These are phyloP conservation scores for Achroia grisella DNA, from an alignment of 1,140 invertebrate species.

Conservation along the genomic window DNA sequence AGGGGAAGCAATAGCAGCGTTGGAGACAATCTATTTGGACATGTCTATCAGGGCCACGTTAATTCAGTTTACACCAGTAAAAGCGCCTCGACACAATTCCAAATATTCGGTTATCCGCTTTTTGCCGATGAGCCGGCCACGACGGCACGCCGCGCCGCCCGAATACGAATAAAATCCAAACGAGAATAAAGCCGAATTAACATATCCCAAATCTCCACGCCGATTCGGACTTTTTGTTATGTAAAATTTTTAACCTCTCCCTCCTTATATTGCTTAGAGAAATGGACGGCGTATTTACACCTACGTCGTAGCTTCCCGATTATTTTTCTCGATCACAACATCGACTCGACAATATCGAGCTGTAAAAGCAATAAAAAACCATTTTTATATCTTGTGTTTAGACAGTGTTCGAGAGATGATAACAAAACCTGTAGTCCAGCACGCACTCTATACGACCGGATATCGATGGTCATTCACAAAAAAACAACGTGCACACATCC, in stretches of 20 bases:
- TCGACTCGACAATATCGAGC: constrained; percentile 29
- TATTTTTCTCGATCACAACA: constrained; percentile 31
- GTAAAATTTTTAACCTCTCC: constrained; percentile 43
- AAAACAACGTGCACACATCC: constrained; percentile 46
- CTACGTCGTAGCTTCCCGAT: constrained; percentile 39
- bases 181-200: constrained; percentile 45
- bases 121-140: constrained; percentile 27
- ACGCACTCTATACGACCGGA: constrained; percentile 60
- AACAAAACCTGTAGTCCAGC: constrained; percentile 59
- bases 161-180: constrained; percentile 35
- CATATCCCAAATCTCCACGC: constrained; percentile 41
- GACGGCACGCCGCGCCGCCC: constrained; percentile 13
- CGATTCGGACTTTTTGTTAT: constrained; percentile 39
- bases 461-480: constrained; percentile 69
- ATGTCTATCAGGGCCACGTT: constrained; percentile 3
- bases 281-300: constrained; percentile 53
- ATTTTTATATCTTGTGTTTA: constrained; percentile 71
- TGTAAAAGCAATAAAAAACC: constrained; percentile 68
- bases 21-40: no score
- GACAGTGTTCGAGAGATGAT: constrained; percentile 64
- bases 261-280: constrained; percentile 48
- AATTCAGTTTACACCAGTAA: constrained; percentile 50
- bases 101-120: constrained; percentile 50
- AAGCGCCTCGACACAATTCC: constrained; percentile 44
- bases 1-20: no score